Evolutionary conservation across 1,140 invertebrate species (phyloP).

Genomic region (Potamilus streckersoni): DNA sequence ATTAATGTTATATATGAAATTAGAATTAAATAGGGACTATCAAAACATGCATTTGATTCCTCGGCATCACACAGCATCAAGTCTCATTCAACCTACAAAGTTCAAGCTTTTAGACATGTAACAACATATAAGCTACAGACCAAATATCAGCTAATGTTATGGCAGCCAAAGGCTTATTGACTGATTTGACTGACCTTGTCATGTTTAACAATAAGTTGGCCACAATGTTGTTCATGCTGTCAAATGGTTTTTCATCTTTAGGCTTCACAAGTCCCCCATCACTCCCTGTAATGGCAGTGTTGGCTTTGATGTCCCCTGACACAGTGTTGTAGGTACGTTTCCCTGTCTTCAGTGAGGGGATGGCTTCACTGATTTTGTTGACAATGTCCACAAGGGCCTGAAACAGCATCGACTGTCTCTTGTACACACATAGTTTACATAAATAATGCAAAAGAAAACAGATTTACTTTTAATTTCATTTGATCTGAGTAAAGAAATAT

Average conservation of each 20-base stretch:
- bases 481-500: too few relatives aligned
- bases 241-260: constrained; percentile 65
- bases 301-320: constrained; percentile 45
- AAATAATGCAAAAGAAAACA: not conserved
- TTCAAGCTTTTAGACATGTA: not conserved
- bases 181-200: constrained; percentile 61
- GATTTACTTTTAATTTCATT: too few relatives aligned
- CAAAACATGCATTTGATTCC: too few relatives aligned
- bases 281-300: constrained; percentile 49
- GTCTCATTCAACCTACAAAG: too few relatives aligned
- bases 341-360: constrained; percentile 54
- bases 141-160: not conserved
- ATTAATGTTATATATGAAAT: too few relatives aligned
- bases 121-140: not conserved
- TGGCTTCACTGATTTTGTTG: constrained; percentile 58
- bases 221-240: constrained; percentile 70
- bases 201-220: constrained; percentile 69
- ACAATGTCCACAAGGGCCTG: constrained; percentile 68
- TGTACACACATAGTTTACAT: not conserved
- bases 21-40: too few relatives aligned
- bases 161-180: not conserved
- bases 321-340: constrained; percentile 47
- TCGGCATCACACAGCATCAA: too few relatives aligned
- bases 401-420: constrained; percentile 21
- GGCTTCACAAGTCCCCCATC: constrained; percentile 50